phyloP scores from a whole-genome alignment of 2,888 invertebrate genomes.

The Drosophila multiciliata region DNA sequence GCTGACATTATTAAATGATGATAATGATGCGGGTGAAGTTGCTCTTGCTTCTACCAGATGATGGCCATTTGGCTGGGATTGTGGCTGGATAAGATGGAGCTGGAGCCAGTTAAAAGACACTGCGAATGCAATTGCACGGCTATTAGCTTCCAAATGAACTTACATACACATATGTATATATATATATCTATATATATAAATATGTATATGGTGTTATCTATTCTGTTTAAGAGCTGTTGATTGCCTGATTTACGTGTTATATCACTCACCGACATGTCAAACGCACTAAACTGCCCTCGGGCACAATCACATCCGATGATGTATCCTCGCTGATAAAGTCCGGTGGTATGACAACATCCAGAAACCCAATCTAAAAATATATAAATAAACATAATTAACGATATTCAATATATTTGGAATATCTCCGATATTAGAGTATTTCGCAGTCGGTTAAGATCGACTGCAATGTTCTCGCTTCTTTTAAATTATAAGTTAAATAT shows the following conservation, averaged over 20 bases:
- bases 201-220: constrained; percentile 10
- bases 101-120: constrained; percentile 27
- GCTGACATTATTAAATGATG: constrained; percentile 81
- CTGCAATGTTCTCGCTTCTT: not conserved
- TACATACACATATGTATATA: constrained; percentile 7
- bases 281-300: constrained; percentile 91
- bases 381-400: not conserved
- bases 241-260: not conserved
- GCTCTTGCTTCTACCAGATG: constrained; percentile 17
- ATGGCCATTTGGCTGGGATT: constrained; percentile 55
- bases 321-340: constrained; percentile 94
- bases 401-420: not conserved
- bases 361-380: constrained; percentile 90
- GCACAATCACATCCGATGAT: constrained; percentile 94
- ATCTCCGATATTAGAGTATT: not conserved
- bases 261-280: constrained; percentile 87
- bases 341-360: constrained; percentile 96
- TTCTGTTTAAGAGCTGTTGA: not conserved
- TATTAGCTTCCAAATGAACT: constrained; percentile 30
- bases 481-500: not conserved
- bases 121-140: constrained; percentile 10
- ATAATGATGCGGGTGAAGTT: constrained; percentile 38
- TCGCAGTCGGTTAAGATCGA: not conserved
- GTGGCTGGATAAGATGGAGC: constrained; percentile 1
- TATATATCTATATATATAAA: not conserved